Percentiles rank a stretch among this genome's conserved stretches.
phyloP scores from a whole-genome alignment of 2,888 invertebrate species.

The Diaperis boleti region DNA sequence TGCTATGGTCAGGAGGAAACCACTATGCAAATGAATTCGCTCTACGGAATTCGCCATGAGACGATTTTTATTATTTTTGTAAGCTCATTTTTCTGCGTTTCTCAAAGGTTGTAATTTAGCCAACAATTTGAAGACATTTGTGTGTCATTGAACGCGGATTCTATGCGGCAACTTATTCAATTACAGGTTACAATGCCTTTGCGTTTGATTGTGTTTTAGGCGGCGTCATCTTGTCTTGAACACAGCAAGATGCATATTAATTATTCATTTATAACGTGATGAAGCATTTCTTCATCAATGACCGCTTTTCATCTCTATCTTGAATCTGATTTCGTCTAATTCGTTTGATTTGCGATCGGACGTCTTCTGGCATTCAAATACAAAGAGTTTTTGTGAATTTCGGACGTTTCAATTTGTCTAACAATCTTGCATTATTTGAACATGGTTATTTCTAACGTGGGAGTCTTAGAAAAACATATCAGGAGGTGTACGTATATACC shows the following conservation, averaged over 20 bases:
- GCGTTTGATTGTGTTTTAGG: constrained; percentile 26
- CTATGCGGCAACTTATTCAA: constrained; percentile 23
- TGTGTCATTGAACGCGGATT: constrained; percentile 26
- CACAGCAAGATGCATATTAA: constrained; percentile 26
- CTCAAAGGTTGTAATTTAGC: constrained; percentile 6
- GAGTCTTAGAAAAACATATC: constrained; percentile 26
- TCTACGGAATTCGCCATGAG: constrained; percentile 6
- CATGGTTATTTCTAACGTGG: constrained; percentile 22
- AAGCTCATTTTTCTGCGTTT: constrained; percentile 8
- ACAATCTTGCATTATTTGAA: background rate
- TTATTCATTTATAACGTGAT: constrained; percentile 28
- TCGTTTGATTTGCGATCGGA: constrained; percentile 8
- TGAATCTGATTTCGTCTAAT: constrained; percentile 2
- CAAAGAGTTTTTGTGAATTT: background rate
- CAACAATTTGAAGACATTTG: background rate
- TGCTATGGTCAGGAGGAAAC: constrained; percentile 3
- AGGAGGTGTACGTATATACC: constrained; percentile 17
- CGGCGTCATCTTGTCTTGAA: constrained; percentile 27
- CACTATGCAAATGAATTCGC: constrained; percentile 25
- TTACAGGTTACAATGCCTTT: constrained; percentile 19
- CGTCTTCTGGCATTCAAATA: background rate
- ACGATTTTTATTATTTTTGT: constrained; percentile 4
- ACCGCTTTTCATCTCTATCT: constrained; percentile 6
- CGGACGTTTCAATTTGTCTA: constrained; percentile 11
- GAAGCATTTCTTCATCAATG: constrained; percentile 15